Conservation (phyloP, 1,140 invertebrate genomes). For the Hyphantria cunea region DNA sequence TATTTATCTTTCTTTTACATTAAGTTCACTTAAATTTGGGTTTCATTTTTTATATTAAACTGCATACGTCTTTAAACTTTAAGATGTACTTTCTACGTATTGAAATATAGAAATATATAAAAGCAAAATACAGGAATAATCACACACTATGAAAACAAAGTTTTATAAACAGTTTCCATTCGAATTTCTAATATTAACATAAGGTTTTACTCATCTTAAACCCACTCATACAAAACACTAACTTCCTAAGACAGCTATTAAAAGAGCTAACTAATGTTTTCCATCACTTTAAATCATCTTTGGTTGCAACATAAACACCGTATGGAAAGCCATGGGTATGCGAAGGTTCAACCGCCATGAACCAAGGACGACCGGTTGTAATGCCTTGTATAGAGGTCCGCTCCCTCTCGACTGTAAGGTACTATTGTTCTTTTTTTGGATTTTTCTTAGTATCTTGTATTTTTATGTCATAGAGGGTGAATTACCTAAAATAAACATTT, state of each 20-base stretch:
- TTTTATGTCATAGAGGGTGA: background rate
- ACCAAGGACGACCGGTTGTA: conserved; percentile 53
- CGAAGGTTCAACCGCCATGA: conserved; percentile 37
- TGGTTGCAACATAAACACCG: conserved; percentile 22
- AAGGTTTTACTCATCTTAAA: no score
- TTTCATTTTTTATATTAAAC: background rate
- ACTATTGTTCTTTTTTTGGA: background rate
- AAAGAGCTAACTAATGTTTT: no score
- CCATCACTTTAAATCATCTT: background rate
- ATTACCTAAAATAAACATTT: background rate
- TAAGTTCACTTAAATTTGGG: conserved; percentile 5
- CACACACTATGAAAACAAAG: no score
- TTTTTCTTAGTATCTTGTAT: background rate
- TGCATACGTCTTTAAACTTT: no score
- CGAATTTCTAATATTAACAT: no score
- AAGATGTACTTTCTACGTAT: no score
- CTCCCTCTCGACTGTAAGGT: conserved; percentile 9
- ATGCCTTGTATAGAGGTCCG: conserved; percentile 6
- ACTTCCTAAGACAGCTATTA: no score
- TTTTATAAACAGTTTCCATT: no score
- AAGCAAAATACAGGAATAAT: no score
- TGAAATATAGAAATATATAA: no score
- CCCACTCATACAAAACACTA: no score
- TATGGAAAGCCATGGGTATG: conserved; percentile 43
- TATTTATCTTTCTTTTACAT: conserved; percentile 14